Evolutionary conservation across 2,888 invertebrate genomes (phyloP).

Genomic region (Drosophila neonasuta): DNA sequence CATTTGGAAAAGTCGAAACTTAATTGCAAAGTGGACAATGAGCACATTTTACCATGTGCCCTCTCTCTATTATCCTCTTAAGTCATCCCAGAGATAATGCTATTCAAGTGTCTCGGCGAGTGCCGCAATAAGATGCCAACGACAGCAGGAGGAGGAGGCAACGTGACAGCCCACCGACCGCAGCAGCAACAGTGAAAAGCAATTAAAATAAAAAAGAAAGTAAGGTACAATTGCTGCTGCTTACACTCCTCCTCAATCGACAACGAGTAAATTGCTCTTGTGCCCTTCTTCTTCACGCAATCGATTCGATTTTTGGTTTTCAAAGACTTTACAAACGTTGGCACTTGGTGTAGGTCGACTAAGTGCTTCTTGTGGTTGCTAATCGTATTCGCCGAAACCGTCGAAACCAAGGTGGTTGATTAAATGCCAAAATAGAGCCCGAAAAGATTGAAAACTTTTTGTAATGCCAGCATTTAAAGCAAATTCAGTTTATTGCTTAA

Average conservation of each 20-base stretch:
- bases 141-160: neutral
- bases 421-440: neutral
- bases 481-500: no score
- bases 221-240: no score
- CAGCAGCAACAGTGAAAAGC: constrained; percentile 69
- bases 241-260: neutral
- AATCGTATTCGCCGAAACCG: constrained; percentile 3
- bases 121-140: neutral
- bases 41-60: constrained; percentile 7
- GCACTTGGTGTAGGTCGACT: constrained; percentile 5
- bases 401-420: constrained; percentile 10
- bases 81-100: constrained; percentile 29
- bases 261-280: neutral
- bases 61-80: neutral
- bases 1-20: constrained; percentile 41
- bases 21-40: constrained; percentile 28
- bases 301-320: constrained; percentile 16
- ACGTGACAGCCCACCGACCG: constrained; percentile 49
- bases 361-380: constrained; percentile 20
- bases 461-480: no score
- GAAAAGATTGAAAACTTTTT: no score
- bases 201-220: constrained; percentile 58
- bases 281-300: neutral
- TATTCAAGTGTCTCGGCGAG: constrained; percentile 21
- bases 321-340: neutral